Conservation (phyloP, 2,888 invertebrate species). For the Dryobotodes eremita region DNA sequence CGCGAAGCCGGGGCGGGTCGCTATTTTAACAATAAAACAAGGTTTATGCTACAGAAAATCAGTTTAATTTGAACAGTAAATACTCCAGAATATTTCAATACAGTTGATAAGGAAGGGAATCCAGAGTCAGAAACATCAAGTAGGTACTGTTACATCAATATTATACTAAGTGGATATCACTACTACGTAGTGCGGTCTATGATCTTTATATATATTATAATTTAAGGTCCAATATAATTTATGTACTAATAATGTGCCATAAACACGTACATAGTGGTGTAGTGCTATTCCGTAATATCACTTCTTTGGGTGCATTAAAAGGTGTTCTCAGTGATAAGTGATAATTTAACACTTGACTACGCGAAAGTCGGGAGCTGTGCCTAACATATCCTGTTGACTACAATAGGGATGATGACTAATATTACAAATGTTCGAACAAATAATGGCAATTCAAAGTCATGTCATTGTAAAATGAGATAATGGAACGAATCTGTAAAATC, state of each 20-base stretch:
- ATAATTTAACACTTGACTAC: not conserved
- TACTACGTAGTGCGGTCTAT: slow-evolving; percentile 7
- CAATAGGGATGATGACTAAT: not conserved
- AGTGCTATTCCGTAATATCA: slow-evolving; percentile 22
- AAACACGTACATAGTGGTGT: not conserved
- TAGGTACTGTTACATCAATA: slow-evolving; percentile 15
- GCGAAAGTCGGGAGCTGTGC: not conserved
- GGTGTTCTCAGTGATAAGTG: not conserved
- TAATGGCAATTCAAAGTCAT: not conserved
- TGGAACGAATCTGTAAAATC: not conserved
- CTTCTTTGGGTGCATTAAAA: not conserved
- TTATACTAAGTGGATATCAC: not conserved
- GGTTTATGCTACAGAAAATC: slow-evolving; percentile 42
- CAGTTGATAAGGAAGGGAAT: slow-evolving; percentile 1
- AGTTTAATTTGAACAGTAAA: slow-evolving; percentile 53
- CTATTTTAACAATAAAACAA: slow-evolving; percentile 40
- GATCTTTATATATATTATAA: not conserved
- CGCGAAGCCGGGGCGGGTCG: not conserved
- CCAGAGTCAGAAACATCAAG: not conserved
- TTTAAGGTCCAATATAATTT: slow-evolving; percentile 4
- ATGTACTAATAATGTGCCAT: not conserved
- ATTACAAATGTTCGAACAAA: not conserved
- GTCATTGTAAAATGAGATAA: not conserved
- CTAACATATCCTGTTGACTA: not conserved
- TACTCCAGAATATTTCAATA: slow-evolving; percentile 33